These are phyloP conservation scores for Mola mola DNA, from an alignment of 2,113 vertebrate genomes.

Conservation along the genomic window DNA sequence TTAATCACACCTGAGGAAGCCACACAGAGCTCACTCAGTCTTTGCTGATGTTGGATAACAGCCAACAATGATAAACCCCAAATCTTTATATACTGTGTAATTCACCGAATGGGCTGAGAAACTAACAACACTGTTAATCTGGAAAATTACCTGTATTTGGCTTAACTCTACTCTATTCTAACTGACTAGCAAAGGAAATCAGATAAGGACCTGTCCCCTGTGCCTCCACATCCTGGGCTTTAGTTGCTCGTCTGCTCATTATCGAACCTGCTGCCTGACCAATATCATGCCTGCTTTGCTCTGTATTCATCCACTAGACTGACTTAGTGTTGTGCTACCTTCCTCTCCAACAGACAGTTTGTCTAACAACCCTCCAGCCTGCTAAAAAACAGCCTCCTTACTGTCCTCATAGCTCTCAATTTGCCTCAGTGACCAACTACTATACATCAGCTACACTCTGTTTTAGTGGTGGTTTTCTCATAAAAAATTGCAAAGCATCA, in stretches of 20 bases:
- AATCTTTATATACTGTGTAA: constrained; percentile 24
- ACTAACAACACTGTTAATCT: constrained; percentile 39
- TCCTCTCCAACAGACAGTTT: constrained; percentile 2
- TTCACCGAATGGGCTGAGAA: constrained; percentile 47
- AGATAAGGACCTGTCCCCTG: constrained; percentile 39
- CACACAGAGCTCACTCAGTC: background rate
- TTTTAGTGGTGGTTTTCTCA: constrained; percentile 42
- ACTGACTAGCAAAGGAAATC: constrained; percentile 37
- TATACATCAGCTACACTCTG: constrained; percentile 22
- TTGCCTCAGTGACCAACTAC: constrained; percentile 37
- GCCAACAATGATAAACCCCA: background rate
- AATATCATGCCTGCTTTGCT: no score
- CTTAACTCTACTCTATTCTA: constrained; percentile 56
- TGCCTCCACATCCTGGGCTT: constrained; percentile 15
- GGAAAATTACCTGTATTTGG: constrained; percentile 50
- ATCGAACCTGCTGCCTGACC: background rate
- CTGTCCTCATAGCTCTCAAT: constrained; percentile 27
- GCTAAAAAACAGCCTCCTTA: constrained; percentile 8
- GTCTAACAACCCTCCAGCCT: constrained; percentile 8
- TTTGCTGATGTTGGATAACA: constrained; percentile 20
- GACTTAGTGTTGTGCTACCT: no score
- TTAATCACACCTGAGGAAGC: background rate
- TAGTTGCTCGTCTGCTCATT: background rate
- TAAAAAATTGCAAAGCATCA: constrained; percentile 56
- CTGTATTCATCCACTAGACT: background rate